Conservation (phyloP, 2,797 vertebrate species). For the Xiphorhynchus erythropygius region DNA sequence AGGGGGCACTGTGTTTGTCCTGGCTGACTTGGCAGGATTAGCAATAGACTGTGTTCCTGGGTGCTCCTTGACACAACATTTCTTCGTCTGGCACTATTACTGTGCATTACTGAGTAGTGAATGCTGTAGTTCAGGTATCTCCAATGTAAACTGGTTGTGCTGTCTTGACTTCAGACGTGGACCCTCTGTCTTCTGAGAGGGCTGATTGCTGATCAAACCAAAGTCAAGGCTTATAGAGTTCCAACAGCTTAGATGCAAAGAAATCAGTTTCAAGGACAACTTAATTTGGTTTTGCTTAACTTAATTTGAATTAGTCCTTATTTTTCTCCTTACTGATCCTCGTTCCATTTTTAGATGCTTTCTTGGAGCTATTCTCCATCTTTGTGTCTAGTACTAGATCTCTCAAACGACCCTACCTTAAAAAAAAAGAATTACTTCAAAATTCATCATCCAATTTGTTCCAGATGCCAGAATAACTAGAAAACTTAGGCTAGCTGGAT, state of each 20-base stretch:
- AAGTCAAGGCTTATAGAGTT: neutral
- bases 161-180: neutral
- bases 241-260: neutral
- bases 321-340: neutral
- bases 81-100: neutral
- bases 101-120: fast-evolving
- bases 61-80: neutral
- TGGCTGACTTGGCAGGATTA: neutral
- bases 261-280: neutral
- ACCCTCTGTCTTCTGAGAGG: neutral
- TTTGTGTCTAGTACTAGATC: neutral
- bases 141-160: neutral
- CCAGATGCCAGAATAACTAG: neutral
- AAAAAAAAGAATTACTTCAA: neutral
- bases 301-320: neutral
- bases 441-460: neutral
- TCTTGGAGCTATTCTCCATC: neutral
- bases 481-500: neutral
- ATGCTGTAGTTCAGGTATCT: neutral
- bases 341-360: neutral
- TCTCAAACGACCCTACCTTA: neutral
- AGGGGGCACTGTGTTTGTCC: neutral
- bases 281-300: neutral
- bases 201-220: neutral
- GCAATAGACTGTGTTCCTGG: neutral